A percentile compares a stretch with the other conserved stretches of the same genome.
phyloP scores from a whole-genome alignment of 2,888 invertebrate genomes.

The Ceramica pisi region DNA sequence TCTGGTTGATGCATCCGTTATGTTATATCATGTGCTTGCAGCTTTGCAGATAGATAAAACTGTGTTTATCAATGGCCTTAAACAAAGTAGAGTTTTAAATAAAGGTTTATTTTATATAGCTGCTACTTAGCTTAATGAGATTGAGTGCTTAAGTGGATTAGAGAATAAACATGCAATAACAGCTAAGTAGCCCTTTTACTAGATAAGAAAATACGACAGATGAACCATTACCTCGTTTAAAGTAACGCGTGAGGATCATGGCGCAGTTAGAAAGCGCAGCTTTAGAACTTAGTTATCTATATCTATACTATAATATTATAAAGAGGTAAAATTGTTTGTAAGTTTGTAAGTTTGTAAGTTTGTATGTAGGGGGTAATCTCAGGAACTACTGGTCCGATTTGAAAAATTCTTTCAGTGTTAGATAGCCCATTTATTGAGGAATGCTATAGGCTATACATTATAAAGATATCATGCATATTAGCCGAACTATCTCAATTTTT shows the following conservation, averaged over 20 bases:
- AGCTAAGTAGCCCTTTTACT: conserved; percentile 30
- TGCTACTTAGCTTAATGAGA: conserved; percentile 32
- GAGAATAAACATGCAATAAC: conserved; percentile 38
- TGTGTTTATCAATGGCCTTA: conserved; percentile 46
- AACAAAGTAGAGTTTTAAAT: conserved; percentile 28
- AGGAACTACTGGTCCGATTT: too few species aligned
- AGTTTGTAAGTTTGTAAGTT: too few species aligned
- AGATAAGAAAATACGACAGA: conserved; percentile 42
- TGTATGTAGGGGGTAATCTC: too few species aligned
- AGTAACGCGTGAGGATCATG: conserved; percentile 10
- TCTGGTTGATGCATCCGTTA: conserved; percentile 71
- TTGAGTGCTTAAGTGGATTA: conserved; percentile 52
- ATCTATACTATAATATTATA: too few species aligned
- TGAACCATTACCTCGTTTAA: conserved; percentile 33
- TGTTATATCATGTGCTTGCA: conserved; percentile 27
- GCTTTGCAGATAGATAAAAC: conserved; percentile 42
- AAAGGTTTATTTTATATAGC: conserved; percentile 46
- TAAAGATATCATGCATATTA: too few species aligned
- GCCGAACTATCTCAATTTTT: too few species aligned
- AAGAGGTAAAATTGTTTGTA: too few species aligned
- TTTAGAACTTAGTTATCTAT: too few species aligned
- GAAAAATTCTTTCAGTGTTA: too few species aligned
- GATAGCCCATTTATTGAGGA: too few species aligned
- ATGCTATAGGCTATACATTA: too few species aligned
- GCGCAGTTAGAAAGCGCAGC: conserved; percentile 5